These are phyloP conservation scores for Ceratina japonica DNA, from an alignment of 1,140 invertebrate genomes.

Conservation along the genomic window DNA sequence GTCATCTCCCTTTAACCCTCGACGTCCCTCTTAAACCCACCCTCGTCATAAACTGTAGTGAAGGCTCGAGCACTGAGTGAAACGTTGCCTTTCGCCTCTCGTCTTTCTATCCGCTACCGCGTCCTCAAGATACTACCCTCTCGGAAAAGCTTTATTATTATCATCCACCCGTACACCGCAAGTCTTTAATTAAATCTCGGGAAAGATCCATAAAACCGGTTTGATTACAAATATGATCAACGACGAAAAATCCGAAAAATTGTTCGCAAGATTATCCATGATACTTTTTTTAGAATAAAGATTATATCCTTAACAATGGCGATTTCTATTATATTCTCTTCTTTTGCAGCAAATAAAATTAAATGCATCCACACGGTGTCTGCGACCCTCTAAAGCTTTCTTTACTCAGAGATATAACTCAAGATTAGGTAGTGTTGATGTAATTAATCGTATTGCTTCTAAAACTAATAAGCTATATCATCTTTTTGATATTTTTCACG, in stretches of 20 bases:
- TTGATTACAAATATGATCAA: constrained; percentile 35
- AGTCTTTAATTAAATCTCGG: constrained; percentile 68
- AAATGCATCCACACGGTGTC: too few relatives aligned
- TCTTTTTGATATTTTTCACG: too few relatives aligned
- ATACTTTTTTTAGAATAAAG: not conserved
- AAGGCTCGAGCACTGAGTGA: constrained; percentile 63
- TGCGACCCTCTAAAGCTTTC: too few relatives aligned
- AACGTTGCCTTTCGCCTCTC: constrained; percentile 61
- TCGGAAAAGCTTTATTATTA: constrained; percentile 66
- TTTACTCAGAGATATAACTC: too few relatives aligned
- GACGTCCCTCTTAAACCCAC: constrained; percentile 63
- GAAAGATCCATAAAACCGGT: constrained; percentile 64
- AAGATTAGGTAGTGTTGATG: too few relatives aligned
- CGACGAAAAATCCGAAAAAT: not conserved
- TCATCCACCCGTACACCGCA: constrained; percentile 64
- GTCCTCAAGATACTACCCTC: constrained; percentile 52
- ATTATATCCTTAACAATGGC: too few relatives aligned
- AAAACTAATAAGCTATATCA: too few relatives aligned
- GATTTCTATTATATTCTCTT: too few relatives aligned
- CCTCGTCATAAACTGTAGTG: constrained; percentile 69
- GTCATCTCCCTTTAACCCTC: constrained; percentile 64
- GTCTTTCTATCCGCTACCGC: constrained; percentile 13
- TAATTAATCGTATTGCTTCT: too few relatives aligned
- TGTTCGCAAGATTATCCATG: not conserved
- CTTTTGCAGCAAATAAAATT: too few relatives aligned